Percentiles rank a stretch among this genome's conserved stretches.
Evolutionary conservation across 2,113 vertebrate genomes (phyloP).

Genomic region (Rafetus swinhoei): DNA sequence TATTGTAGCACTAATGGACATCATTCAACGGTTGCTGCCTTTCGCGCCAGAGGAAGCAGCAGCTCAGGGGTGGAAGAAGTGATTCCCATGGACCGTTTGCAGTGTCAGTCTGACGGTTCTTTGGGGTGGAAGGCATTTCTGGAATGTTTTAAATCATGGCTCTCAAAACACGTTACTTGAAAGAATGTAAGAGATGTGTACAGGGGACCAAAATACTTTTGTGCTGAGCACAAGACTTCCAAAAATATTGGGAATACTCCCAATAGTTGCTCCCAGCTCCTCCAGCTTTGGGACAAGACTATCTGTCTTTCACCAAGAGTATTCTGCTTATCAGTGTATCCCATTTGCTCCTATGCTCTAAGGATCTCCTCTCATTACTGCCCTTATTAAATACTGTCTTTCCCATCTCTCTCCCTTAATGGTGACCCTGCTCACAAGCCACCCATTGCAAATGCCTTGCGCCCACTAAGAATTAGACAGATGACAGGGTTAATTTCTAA

Average conservation of each 20-base stretch:
- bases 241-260: not conserved
- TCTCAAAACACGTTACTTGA: not conserved
- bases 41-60: not conserved
- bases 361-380: not conserved
- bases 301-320: not conserved
- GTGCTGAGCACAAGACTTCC: not conserved
- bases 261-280: not conserved
- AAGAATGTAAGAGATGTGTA: not conserved
- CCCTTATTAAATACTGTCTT: constrained; percentile 25
- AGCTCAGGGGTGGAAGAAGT: not conserved
- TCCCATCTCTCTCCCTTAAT: constrained; percentile 6
- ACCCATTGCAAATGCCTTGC: not conserved
- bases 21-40: not conserved
- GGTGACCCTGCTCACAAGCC: not conserved
- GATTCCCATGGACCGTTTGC: not conserved
- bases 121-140: not conserved
- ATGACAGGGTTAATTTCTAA: fast-evolving
- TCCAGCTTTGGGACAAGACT: not conserved
- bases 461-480: not conserved
- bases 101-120: not conserved
- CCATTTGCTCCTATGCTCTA: not conserved
- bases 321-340: not conserved
- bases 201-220: not conserved
- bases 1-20: not conserved
- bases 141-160: not conserved